phyloP scores from a whole-genome alignment of 2,797 vertebrate species.

The Podarcis lilfordi region DNA sequence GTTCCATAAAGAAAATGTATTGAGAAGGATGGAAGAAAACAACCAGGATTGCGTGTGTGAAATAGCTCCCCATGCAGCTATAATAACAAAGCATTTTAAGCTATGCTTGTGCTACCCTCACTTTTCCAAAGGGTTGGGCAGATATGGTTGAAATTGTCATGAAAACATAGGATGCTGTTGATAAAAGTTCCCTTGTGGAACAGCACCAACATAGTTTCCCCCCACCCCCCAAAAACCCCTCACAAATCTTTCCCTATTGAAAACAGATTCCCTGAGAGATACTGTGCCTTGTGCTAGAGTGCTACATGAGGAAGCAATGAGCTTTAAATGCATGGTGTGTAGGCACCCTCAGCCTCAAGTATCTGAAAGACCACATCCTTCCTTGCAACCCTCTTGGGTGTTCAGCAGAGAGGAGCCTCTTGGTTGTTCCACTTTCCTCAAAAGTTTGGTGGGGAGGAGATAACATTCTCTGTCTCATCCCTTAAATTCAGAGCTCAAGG shows the following conservation, averaged over 20 bases:
- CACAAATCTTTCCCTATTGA: not conserved
- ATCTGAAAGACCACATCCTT: too few species aligned
- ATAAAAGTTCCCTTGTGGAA: not conserved
- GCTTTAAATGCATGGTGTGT: too few species aligned
- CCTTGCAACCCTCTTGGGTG: too few species aligned
- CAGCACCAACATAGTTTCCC: not conserved
- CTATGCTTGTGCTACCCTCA: not conserved
- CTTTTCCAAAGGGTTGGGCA: not conserved
- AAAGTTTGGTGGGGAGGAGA: too few species aligned
- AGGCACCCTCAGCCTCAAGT: too few species aligned
- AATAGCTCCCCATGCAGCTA: not conserved
- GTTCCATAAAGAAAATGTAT: not conserved
- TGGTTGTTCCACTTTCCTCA: too few species aligned
- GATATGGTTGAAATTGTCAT: not conserved
- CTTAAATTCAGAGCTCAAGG: too few species aligned
- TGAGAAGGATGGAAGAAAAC: too few species aligned
- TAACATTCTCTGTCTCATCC: too few species aligned
- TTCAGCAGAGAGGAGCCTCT: too few species aligned
- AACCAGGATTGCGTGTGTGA: not conserved
- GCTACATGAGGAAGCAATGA: too few species aligned
- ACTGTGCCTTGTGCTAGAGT: not conserved
- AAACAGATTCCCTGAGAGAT: not conserved
- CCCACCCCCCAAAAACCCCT: too few species aligned
- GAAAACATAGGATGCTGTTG: not conserved
- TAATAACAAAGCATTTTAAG: not conserved